Conservation (phyloP, 2,113 vertebrate genomes). For the Silurus glanis region DNA sequence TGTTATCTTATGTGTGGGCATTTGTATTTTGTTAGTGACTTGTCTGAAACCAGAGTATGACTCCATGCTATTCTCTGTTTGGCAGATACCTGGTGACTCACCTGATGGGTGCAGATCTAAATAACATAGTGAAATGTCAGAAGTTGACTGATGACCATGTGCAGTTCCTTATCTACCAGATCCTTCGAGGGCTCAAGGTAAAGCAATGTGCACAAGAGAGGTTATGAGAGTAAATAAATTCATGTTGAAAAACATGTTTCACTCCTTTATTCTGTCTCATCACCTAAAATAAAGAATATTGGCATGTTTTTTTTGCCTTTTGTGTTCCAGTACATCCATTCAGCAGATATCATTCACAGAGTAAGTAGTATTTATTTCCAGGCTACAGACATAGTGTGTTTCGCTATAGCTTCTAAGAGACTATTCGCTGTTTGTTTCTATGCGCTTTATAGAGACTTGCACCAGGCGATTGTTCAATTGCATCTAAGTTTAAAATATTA, state of each 20-base stretch:
- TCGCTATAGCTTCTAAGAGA: background rate
- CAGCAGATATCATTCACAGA: conserved; percentile 97
- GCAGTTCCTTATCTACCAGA: conserved; percentile 99
- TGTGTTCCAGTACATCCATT: conserved; percentile 92
- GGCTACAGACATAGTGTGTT: background rate
- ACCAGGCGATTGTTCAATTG: background rate
- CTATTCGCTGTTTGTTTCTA: background rate
- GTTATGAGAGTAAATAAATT: background rate
- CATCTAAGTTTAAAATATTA: background rate
- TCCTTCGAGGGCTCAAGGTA: conserved; percentile 96
- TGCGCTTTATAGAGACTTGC: background rate
- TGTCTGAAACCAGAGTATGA: background rate
- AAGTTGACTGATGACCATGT: conserved; percentile 98
- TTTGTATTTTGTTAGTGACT: background rate
- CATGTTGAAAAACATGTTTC: background rate
- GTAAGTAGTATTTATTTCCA: conserved; percentile 74
- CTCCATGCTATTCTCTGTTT: conserved; percentile 52
- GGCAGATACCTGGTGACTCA: conserved; percentile 95
- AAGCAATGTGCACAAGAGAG: background rate
- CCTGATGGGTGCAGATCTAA: conserved; percentile 97
- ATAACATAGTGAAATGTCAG: conserved; percentile 99
- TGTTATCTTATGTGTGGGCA: background rate
- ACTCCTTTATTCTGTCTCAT: background rate
- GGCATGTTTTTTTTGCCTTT: conserved; percentile 36
- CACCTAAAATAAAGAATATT: background rate